Evolutionary conservation across 2,888 invertebrate species (phyloP), one percentile per base, ranked within the genome.

Genomic region (Caprella mutica): DNA sequence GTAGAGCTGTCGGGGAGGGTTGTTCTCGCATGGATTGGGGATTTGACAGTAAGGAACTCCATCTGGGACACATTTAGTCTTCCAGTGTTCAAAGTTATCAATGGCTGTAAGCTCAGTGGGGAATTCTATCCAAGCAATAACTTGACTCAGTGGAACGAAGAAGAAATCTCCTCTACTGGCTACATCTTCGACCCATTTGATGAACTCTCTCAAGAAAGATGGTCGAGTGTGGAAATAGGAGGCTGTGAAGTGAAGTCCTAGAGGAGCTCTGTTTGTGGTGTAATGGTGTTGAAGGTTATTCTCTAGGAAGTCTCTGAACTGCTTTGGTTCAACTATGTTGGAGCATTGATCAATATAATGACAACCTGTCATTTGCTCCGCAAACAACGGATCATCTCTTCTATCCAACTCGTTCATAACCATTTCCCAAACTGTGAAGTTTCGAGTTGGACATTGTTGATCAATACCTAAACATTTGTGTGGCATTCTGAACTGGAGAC

Each of bases 111-210:
- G 72, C 73, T 91, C 91, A 33, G 88, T 88, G 56, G 92, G 92
- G 69, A 86, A 88, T 75, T 91, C 91, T 88, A 92, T 92, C 91
- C 91, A 92, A 74, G 90, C 89, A 70, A 92, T 88, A 29, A 91
- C 91, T 79, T 86, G 80, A n/a, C 61, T 66, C 66, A 53, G 62
- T 24, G 62, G 58, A 64, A 89, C 88, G 73, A 92, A 92, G 77
- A 91, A 92, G 33, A 90, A 90, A 71, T 92, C 91, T 70, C 86
- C 88, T 70, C 84, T 82, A 67, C 80, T 82, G 68, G 88, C 75
- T 86, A 89, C 87, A 74, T 92, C 91, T 76, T 90, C 90, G 68
- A 92, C 90, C 75, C 92, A 92, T 73, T 87, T 89, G 72, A 86
- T 83, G 55, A 92, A 78, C 73, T 90, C 91, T 65, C 91, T 90